Evolutionary conservation across 2,888 invertebrate species (phyloP).

Genomic region (Morpho helenor): DNA sequence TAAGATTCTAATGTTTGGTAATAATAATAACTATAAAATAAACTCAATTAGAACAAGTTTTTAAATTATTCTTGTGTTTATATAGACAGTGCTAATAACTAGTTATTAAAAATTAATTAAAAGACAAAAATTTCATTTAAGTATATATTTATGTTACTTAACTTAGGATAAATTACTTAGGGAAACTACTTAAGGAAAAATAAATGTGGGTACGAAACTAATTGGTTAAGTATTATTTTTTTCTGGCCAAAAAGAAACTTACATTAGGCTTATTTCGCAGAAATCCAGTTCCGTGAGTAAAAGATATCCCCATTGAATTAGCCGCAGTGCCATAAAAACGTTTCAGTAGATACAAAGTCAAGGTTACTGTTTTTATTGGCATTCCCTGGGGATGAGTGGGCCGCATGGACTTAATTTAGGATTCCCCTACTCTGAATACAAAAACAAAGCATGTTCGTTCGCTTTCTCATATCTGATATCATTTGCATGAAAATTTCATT

Average conservation of each 20-base stretch:
- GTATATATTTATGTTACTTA: too few species aligned
- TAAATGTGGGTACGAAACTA: too few species aligned
- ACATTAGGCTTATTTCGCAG: background rate
- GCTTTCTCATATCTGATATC: constrained; percentile 28
- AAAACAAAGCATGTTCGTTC: constrained; percentile 26
- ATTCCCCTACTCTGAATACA: constrained; percentile 25
- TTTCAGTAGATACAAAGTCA: constrained; percentile 11
- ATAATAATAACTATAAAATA: too few species aligned
- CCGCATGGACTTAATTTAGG: constrained; percentile 24
- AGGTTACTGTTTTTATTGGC: constrained; percentile 17
- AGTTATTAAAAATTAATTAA: too few species aligned
- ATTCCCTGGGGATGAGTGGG: constrained; percentile 15
- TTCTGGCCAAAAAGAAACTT: too few species aligned
- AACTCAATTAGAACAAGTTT: too few species aligned
- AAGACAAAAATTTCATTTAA: too few species aligned
- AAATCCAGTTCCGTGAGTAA: background rate
- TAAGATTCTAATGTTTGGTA: too few species aligned
- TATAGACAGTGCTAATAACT: too few species aligned
- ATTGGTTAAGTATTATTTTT: too few species aligned
- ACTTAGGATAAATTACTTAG: too few species aligned
- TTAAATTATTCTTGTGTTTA: too few species aligned
- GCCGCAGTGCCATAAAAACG: background rate
- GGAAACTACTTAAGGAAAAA: background rate
- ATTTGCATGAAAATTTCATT: constrained; percentile 37
- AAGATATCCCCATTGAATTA: background rate